Evolutionary conservation across 92 coral and sea anemone genomes (phyloP), one percentile per base, ranked within the genome.

Genomic region (Nematostella vectensis): DNA sequence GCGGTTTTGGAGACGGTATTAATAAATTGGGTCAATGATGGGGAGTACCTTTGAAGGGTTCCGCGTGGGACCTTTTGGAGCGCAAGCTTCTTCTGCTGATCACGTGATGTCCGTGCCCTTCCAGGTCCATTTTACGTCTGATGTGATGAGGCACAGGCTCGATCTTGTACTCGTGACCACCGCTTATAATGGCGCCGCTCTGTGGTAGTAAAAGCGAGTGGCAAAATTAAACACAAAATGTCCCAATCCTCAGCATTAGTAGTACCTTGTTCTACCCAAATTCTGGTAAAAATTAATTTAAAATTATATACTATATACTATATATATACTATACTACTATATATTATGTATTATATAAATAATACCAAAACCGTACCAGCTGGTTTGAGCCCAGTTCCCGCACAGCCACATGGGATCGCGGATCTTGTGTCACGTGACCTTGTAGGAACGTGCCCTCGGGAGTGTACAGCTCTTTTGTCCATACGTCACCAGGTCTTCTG

Each of bases 81-180:
- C 47, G 18, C 43, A 66, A 19, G 38, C 79, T 83, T 61, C 87
- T 57, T 24, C 75, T 76, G 11, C 82, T 57, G 8, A 83, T 74
- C 31, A 79, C 71, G 55, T 83, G 94, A 29, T 69, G 47, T n/a
- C 67, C 79, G 18, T 61, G 49, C 13, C 71, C 68, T 20, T 59
- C 31, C 20, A 55, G 21, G 15, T 67, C 48, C 55, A 69, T 50
- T 3, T 72, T 67, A 18, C 28, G 25, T 27, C 28, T 68, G 8
- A 80, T 64, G 30, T 79, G 62, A 20, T 60, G 53, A 12, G 94
- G 60, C 27, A 83, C 62, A 15, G 94, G 94, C 54, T 79, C 82
- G 38, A 83, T 25, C 43, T 76, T 58, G 66, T 83, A 83, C 52
- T 72, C 28, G 51, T 69, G 53, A 3, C 59, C 72, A 10, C 62